A percentile compares a stretch with the other conserved stretches of the same genome.
These are phyloP conservation scores for Phainopepla nitens DNA, from an alignment of 2,113 vertebrate genomes.

Conservation along the genomic window DNA sequence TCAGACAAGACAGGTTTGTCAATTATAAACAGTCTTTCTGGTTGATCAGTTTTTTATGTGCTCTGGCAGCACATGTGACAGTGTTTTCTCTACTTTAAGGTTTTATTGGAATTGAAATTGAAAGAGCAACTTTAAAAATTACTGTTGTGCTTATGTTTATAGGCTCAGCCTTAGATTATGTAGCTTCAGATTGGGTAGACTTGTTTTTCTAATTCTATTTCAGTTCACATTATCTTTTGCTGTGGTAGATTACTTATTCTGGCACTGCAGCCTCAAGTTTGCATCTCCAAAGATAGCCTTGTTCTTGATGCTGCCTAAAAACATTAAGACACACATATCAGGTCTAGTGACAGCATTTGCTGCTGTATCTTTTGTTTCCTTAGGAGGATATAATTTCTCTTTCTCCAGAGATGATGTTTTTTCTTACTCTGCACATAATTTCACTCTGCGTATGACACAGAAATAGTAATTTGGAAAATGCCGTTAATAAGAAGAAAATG, in stretches of 20 bases:
- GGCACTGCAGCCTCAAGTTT: neutral
- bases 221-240: neutral
- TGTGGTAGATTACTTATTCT: neutral
- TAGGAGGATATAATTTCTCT: neutral
- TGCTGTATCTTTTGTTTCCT: neutral
- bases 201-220: neutral
- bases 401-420: neutral
- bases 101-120: neutral
- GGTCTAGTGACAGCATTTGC: neutral
- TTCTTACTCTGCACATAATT: neutral
- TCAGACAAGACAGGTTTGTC: conserved; percentile 90
- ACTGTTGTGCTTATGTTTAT: neutral
- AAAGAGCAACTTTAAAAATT: neutral
- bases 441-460: neutral
- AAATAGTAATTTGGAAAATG: neutral
- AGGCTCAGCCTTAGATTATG: neutral
- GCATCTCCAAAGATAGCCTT: neutral
- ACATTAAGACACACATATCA: neutral
- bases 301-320: neutral
- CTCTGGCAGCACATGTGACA: neutral
- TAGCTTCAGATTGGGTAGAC: neutral
- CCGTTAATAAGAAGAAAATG: neutral
- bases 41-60: neutral
- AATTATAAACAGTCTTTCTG: rapidly evolving
- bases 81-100: neutral